Conservation (phyloP, 2,113 vertebrate genomes). For the Scartelaos histophorus region DNA sequence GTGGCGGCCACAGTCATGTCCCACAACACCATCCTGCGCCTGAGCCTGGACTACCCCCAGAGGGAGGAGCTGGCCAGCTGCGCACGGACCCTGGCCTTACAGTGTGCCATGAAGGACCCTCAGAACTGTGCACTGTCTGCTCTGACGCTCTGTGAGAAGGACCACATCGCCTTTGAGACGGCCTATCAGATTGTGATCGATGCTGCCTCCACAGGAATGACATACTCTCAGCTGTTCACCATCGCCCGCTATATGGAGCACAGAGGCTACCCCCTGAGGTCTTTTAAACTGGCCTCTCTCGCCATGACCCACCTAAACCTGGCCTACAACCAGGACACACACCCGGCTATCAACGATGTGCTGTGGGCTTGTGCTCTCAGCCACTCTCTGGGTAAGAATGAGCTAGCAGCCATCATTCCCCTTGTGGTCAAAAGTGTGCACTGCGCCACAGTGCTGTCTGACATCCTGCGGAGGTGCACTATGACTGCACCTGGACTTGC, state of each 20-base stretch:
- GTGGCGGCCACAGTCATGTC: constrained; percentile 96
- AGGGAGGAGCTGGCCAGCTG: constrained; percentile 96
- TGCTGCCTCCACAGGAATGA: constrained; percentile 93
- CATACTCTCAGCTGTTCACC: constrained; percentile 96
- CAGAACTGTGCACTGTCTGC: constrained; percentile 97
- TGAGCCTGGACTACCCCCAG: constrained; percentile 94
- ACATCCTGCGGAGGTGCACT: constrained; percentile 96
- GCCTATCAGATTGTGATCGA: constrained; percentile 98
- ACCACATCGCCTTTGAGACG: constrained; percentile 98
- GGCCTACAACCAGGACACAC: constrained; percentile 98
- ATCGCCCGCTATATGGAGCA: constrained; percentile 99
- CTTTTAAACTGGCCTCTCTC: constrained; percentile 94
- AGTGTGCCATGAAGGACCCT: constrained; percentile 98
- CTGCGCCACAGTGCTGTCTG: constrained; percentile 95
- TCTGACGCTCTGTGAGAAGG: constrained; percentile 96
- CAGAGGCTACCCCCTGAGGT: constrained; percentile 93
- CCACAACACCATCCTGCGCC: constrained; percentile 94
- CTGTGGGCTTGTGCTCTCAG: constrained; percentile 97
- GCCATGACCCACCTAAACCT: constrained; percentile 98
- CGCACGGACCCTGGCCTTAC: constrained; percentile 90
- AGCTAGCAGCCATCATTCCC: constrained; percentile 95
- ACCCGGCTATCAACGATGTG: constrained; percentile 97
- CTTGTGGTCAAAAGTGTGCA: constrained; percentile 98
- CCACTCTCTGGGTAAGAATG: constrained; percentile 98
- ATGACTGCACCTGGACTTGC: constrained; percentile 94